These are phyloP conservation scores for Stenodera caucasica DNA, from an alignment of 2,888 invertebrate genomes.

Conservation along the genomic window DNA sequence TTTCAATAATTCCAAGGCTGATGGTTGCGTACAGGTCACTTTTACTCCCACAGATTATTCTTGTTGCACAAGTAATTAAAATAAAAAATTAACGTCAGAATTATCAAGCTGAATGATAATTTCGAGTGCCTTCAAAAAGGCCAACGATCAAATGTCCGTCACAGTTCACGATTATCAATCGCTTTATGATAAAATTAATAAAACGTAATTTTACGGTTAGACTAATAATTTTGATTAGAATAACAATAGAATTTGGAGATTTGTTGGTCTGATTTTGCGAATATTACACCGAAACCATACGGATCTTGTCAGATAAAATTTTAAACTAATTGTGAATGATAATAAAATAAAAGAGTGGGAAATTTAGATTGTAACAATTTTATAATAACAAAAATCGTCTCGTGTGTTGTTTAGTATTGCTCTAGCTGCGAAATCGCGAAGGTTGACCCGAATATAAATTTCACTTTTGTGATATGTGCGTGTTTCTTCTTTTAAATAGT, in stretches of 20 bases:
- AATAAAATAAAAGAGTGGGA: conserved; percentile 30
- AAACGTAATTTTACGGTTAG: background rate
- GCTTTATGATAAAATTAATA: too few relatives aligned
- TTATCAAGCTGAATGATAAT: background rate
- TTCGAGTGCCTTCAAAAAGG: background rate
- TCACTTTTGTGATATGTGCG: conserved; percentile 9
- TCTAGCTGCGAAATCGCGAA: conserved; percentile 23
- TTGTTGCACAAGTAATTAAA: background rate
- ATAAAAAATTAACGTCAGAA: background rate
- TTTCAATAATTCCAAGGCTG: background rate
- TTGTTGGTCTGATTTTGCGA: background rate
- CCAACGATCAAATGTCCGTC: background rate
- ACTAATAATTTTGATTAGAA: background rate
- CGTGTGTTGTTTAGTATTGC: conserved; percentile 31
- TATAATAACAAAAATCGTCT: conserved; percentile 25
- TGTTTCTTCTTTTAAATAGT: conserved; percentile 12
- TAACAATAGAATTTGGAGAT: background rate
- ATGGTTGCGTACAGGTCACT: background rate
- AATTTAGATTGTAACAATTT: conserved; percentile 28
- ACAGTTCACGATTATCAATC: background rate
- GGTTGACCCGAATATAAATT: conserved; percentile 1
- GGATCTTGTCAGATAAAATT: background rate
- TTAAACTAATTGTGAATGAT: background rate
- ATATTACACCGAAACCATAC: background rate
- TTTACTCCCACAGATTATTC: background rate